Base-by-base conservation (phyloP, 30 jellyfish, hydroid and myxozoan species). In the Rhopilema esculentum region DNA sequence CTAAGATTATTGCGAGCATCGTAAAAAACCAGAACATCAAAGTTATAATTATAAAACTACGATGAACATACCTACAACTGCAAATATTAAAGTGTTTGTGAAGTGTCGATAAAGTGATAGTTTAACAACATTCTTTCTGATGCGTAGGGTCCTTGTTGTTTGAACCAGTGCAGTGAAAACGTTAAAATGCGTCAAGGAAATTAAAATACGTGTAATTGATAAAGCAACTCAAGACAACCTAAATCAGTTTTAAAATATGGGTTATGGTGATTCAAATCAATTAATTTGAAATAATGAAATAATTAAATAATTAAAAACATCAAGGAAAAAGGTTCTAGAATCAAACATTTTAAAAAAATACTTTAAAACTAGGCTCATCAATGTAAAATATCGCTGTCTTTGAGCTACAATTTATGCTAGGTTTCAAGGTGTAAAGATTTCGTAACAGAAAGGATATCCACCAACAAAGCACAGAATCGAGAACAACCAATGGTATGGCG, bases 91-190 rank as follows among this genome's bases (percentile, higher is more conserved):
- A 15, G 98, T 93, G 75, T 93, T 93, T 22, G 98, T 93, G 87
- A 93, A 93, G 70, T 93, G 98, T n/a, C 98, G 91, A 72, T 93
- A 93, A 40, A 93, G 48, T 12, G 98, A 78, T 24, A 93, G 82
- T 50, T 93, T 93, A 49, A 93, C 95, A 26, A 87, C 74, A 79
- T 93, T 93, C 48, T 93, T 93, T 75, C 98, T 68, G 62, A 93
- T 93, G 21, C 98, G 63, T 40, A 93, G 80, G 8, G 98, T 93
- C 65, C 98, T 72, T 57, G 98, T 93, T 49, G 98, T 93, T 87
- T 93, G 98, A 7, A 93, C 98, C 88, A 93, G 85, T 1, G 98
- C 94, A 32, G 98, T 79, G 95, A 93, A 93, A 0, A 89, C 88
- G 90, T 89, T 49, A 52, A 48, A 0, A 20, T 8, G 61, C 0